These are phyloP conservation scores for Zaprionus ghesquierei DNA, from an alignment of 1,140 invertebrate species.

Conservation along the genomic window DNA sequence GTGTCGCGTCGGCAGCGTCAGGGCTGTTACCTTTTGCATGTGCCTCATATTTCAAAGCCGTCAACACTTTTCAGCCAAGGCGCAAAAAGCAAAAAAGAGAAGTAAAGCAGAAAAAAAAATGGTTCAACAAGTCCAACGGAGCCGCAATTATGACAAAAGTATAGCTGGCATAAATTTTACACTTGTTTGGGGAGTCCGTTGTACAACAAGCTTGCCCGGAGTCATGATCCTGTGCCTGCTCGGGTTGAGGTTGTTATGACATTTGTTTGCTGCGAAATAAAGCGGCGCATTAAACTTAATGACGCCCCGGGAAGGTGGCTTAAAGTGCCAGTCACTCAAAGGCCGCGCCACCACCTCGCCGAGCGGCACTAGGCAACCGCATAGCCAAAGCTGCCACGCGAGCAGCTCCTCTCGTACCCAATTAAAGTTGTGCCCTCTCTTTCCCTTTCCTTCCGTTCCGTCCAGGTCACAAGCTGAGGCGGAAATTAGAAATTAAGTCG, in stretches of 20 bases:
- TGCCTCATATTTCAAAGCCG: constrained; percentile 74
- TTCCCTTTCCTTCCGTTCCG: neutral
- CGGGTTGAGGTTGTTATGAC: constrained; percentile 62
- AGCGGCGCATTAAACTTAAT: constrained; percentile 79
- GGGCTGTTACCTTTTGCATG: constrained; percentile 71
- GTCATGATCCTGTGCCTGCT: neutral
- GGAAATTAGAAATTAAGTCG: constrained; percentile 81
- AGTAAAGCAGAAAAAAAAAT: constrained; percentile 2
- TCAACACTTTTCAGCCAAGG: constrained; percentile 67
- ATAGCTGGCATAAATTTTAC: constrained; percentile 77
- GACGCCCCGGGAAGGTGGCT: constrained; percentile 76
- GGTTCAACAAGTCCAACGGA: constrained; percentile 65
- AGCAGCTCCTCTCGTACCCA: constrained; percentile 19
- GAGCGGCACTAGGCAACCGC: constrained; percentile 34
- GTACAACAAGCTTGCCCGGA: neutral
- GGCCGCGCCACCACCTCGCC: constrained; percentile 38
- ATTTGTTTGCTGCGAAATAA: constrained; percentile 80
- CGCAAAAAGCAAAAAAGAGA: too few relatives aligned
- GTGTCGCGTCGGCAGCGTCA: constrained; percentile 29
- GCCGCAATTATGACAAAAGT: constrained; percentile 79
- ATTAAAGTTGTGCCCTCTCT: constrained; percentile 15
- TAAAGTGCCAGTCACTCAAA: constrained; percentile 77
- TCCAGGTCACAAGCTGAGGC: constrained; percentile 54
- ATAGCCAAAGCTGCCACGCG: constrained; percentile 5
- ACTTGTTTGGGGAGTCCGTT: constrained; percentile 56